Evolutionary conservation across 2,888 invertebrate species (phyloP).

Genomic region (Alloscopus bannaensis): DNA sequence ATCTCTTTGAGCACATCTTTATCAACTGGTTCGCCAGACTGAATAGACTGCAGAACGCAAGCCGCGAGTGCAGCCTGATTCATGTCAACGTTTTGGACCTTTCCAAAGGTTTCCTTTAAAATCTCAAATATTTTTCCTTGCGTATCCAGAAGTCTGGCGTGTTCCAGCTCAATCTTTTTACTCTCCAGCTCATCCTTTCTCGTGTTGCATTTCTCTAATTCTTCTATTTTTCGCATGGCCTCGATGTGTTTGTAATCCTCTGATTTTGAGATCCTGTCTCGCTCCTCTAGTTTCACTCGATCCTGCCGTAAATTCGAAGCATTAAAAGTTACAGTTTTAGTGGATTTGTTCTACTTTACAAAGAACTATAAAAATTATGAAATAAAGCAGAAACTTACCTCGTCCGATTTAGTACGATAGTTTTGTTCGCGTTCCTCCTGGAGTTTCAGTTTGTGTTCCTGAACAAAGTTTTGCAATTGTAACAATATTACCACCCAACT

Average conservation of each 20-base stretch:
- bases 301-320: background rate
- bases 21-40: slow-evolving; percentile 31
- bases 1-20: slow-evolving; percentile 22
- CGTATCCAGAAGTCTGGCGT: background rate
- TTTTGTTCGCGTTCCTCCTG: slow-evolving; percentile 11
- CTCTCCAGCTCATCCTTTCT: slow-evolving; percentile 9
- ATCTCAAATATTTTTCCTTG: slow-evolving; percentile 30
- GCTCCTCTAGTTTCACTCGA: background rate
- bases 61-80: slow-evolving; percentile 17
- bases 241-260: background rate
- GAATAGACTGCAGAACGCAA: slow-evolving; percentile 18
- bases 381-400: background rate
- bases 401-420: background rate
- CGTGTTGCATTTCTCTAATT: slow-evolving; percentile 2
- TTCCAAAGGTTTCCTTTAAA: slow-evolving; percentile 17
- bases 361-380: background rate
- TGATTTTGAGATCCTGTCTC: background rate
- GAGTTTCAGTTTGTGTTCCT: slow-evolving; percentile 3
- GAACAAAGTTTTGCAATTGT: background rate
- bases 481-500: too few relatives aligned
- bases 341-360: slow-evolving; percentile 1
- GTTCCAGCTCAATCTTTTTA: slow-evolving; percentile 1
- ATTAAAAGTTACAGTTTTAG: background rate
- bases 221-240: slow-evolving; percentile 9
- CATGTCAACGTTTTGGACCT: slow-evolving; percentile 4